phyloP scores from a whole-genome alignment of 2,113 vertebrate genomes.

The Podarcis cretensis region DNA sequence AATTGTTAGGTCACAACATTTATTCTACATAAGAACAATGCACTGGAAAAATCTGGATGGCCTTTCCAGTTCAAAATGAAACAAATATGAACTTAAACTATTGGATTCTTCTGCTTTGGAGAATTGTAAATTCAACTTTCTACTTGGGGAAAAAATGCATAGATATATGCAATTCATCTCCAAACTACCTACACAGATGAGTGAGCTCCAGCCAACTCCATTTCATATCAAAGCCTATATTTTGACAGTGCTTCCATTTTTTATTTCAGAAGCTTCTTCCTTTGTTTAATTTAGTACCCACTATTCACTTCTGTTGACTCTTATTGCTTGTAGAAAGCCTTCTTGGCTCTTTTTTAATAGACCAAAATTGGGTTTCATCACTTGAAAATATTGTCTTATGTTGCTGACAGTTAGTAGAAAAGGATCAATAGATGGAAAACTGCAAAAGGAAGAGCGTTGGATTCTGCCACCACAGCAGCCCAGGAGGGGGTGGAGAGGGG shows the following conservation, averaged over 20 bases:
- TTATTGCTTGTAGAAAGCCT: slow-evolving; percentile 37
- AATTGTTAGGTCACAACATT: background rate
- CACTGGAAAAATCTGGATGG: slow-evolving; percentile 26
- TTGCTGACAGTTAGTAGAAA: slow-evolving; percentile 27
- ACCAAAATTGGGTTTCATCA: slow-evolving; percentile 38
- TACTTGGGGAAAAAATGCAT: slow-evolving; percentile 51
- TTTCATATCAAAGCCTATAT: slow-evolving; percentile 46
- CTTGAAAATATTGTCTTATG: slow-evolving; percentile 7
- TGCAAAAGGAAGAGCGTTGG: slow-evolving; percentile 1
- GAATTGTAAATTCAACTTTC: slow-evolving; percentile 52
- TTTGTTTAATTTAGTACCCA: slow-evolving; percentile 51
- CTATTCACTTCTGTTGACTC: background rate
- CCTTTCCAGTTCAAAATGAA: slow-evolving; percentile 50
- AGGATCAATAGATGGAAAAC: background rate
- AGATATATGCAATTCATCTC: slow-evolving; percentile 41
- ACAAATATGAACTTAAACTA: slow-evolving; percentile 36
- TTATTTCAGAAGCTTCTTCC: slow-evolving; percentile 54
- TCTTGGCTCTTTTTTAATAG: slow-evolving; percentile 10
- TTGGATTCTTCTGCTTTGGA: slow-evolving; percentile 44
- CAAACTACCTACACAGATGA: slow-evolving; percentile 58
- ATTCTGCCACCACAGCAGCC: background rate
- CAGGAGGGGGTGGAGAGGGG: background rate
- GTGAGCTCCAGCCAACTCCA: slow-evolving; percentile 54
- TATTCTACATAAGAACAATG: slow-evolving; percentile 11
- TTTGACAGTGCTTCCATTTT: slow-evolving; percentile 44